A percentile compares a stretch with the other conserved stretches of the same genome.
Conservation (phyloP, 2,797 vertebrate genomes). For the Octomys mimax region DNA sequence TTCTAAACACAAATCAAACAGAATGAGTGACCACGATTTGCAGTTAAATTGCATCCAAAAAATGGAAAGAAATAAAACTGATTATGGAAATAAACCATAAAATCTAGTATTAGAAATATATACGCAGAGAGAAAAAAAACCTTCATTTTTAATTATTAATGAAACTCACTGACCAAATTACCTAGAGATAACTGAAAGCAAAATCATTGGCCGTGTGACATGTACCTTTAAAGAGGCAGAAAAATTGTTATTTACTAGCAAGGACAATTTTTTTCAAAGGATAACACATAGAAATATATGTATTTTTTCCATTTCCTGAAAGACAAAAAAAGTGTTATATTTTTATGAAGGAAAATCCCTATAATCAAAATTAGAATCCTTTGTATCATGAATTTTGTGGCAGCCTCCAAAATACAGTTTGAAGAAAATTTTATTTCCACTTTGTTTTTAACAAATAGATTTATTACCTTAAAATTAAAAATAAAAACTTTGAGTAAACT, state of each 20-base stretch:
- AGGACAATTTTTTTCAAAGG: slow-evolving; percentile 7
- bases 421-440: not conserved
- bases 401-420: not conserved
- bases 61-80: slow-evolving; percentile 9
- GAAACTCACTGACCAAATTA: not conserved
- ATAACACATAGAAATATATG: not conserved
- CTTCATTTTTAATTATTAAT: slow-evolving; percentile 4
- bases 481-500: not conserved
- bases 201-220: not conserved
- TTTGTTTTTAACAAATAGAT: not conserved
- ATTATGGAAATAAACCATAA: not conserved
- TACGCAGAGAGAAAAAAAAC: not conserved
- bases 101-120: slow-evolving; percentile 40
- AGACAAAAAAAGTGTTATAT: not conserved
- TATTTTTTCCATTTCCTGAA: slow-evolving; percentile 7
- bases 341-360: not conserved
- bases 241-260: not conserved
- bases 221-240: not conserved
- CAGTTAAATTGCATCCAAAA: not conserved
- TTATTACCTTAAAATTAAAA: not conserved
- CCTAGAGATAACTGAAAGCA: not conserved
- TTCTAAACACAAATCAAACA: slow-evolving; percentile 24
- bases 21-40: not conserved
- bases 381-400: slow-evolving; percentile 19
- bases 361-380: slow-evolving; percentile 41